A percentile compares a stretch with the other conserved stretches of the same genome.
phyloP scores from a whole-genome alignment of 2,113 vertebrate species.

The Zootoca vivipara region DNA sequence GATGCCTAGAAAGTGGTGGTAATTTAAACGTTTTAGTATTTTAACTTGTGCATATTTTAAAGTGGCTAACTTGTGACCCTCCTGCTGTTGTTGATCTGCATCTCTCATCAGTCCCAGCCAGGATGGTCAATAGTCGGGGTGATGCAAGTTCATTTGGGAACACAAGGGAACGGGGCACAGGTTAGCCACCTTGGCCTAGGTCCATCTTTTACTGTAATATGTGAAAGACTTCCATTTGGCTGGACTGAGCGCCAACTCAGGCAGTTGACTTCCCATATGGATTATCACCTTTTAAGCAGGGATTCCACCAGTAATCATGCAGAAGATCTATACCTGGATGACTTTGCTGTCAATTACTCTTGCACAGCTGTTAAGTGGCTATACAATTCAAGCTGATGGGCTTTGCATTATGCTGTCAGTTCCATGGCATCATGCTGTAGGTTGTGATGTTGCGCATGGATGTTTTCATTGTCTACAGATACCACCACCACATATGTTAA shows the following conservation, averaged over 20 bases:
- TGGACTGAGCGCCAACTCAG: not conserved
- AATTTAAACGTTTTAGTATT: too few relatives aligned
- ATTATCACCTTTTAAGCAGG: not conserved
- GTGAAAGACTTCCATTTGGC: not conserved
- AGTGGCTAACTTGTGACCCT: too few relatives aligned
- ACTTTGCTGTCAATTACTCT: not conserved
- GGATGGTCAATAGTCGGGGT: too few relatives aligned
- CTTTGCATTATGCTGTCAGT: not conserved
- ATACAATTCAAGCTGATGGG: not conserved
- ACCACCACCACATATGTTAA: not conserved
- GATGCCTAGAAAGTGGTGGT: not conserved
- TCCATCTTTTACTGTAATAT: not conserved
- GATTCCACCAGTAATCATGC: not conserved
- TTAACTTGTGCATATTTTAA: too few relatives aligned
- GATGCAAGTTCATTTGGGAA: too few relatives aligned
- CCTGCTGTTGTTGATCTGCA: too few relatives aligned
- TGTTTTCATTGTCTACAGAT: not conserved
- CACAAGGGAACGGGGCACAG: too few relatives aligned
- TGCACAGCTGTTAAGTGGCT: not conserved
- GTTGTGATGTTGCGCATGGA: not conserved
- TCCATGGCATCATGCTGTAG: not conserved
- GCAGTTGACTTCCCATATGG: not conserved
- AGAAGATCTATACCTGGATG: not conserved
- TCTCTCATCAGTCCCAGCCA: too few relatives aligned
- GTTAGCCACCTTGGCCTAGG: too few relatives aligned